Conservation (phyloP, 1,140 invertebrate genomes). For the Pectinophora gossypiella region DNA sequence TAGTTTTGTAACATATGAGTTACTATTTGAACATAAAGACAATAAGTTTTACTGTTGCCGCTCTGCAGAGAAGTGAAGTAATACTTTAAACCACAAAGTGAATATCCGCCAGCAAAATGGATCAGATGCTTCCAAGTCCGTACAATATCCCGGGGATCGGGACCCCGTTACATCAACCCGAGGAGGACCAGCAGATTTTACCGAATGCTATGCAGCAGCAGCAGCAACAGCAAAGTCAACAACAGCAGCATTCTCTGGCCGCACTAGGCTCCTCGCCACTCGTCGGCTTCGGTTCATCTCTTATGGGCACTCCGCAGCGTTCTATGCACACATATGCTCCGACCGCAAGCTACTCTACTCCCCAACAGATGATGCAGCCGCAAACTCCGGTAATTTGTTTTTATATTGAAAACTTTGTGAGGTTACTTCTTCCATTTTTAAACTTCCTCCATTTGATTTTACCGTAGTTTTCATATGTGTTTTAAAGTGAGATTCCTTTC, state of each 20-base stretch:
- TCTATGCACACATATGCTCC: conserved; percentile 83
- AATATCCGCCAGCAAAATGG: conserved; percentile 75
- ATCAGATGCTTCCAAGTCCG: conserved; percentile 93
- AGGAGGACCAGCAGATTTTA: conserved; percentile 91
- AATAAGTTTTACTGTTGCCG: no score
- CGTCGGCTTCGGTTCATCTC: conserved; percentile 62
- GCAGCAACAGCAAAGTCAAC: conserved; percentile 79
- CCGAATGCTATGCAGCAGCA: conserved; percentile 88
- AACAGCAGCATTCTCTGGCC: conserved; percentile 74
- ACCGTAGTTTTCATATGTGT: no score
- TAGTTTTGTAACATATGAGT: no score
- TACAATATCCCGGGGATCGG: conserved; percentile 93
- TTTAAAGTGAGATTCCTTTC: no score
- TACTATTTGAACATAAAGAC: no score
- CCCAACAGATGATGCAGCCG: conserved; percentile 86
- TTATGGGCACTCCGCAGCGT: conserved; percentile 79
- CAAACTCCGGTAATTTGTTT: conserved; percentile 85
- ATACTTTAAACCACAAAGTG: no score
- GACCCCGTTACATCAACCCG: conserved; percentile 92
- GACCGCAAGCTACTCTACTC: conserved; percentile 82
- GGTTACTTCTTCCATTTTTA: no score
- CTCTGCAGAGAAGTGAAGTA: no score
- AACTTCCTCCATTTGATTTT: no score
- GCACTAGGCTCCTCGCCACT: conserved; percentile 76
- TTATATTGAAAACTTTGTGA: background rate